These are phyloP conservation scores for Drosophila suzukii DNA, from an alignment of 1,140 invertebrate genomes.

Conservation along the genomic window DNA sequence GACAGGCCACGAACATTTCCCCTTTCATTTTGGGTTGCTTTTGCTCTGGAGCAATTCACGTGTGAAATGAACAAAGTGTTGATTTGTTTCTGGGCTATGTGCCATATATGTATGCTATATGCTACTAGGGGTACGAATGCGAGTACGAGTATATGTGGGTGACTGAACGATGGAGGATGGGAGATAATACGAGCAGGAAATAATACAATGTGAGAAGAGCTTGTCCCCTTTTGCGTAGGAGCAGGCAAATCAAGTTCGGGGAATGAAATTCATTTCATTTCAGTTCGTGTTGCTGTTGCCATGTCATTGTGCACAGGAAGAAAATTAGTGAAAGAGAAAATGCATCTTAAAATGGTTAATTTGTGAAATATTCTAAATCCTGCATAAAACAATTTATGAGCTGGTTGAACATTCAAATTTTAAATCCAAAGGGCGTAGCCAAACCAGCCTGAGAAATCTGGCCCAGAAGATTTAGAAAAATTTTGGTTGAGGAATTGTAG, in stretches of 20 bases:
- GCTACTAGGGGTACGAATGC: neutral
- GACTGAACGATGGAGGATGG: slow-evolving; percentile 15
- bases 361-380: too few species aligned
- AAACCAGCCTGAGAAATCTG: too few species aligned
- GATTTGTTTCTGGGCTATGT: slow-evolving; percentile 53
- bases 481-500: too few species aligned
- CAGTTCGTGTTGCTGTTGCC: slow-evolving; percentile 22
- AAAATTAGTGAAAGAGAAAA: neutral
- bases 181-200: slow-evolving; percentile 55
- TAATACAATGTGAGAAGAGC: slow-evolving; percentile 62
- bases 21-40: slow-evolving; percentile 38
- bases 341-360: neutral
- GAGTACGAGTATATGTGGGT: slow-evolving; percentile 16
- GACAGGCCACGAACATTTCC: slow-evolving; percentile 43
- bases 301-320: slow-evolving; percentile 27
- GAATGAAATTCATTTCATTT: slow-evolving; percentile 51
- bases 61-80: slow-evolving; percentile 81
- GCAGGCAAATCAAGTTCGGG: slow-evolving; percentile 65
- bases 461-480: too few species aligned
- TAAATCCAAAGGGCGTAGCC: too few species aligned
- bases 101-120: slow-evolving; percentile 3
- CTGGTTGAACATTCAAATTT: too few species aligned
- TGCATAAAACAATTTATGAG: too few species aligned
- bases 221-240: slow-evolving; percentile 54
- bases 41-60: slow-evolving; percentile 73